These are phyloP conservation scores for Pangasius macronema DNA, from an alignment of 2,797 vertebrate species.

Conservation along the genomic window DNA sequence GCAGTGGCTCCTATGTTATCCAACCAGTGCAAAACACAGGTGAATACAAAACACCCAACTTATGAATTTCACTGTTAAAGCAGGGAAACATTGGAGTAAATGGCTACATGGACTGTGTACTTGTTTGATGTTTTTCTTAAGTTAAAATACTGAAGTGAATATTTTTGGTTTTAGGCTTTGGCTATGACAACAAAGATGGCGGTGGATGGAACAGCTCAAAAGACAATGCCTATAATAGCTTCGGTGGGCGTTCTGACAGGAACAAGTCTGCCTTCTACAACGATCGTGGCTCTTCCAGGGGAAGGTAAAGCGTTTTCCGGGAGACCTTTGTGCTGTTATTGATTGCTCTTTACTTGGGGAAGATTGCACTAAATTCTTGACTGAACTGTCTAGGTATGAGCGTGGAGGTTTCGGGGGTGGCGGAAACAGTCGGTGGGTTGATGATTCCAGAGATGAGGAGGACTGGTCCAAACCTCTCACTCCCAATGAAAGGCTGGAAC, in stretches of 20 bases:
- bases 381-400: slow-evolving; percentile 74
- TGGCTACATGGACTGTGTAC: neutral
- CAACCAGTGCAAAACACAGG: slow-evolving; percentile 70
- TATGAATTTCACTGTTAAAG: neutral
- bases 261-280: slow-evolving; percentile 83
- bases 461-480: slow-evolving; percentile 95
- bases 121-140: neutral
- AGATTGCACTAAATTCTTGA: neutral
- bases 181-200: slow-evolving; percentile 79
- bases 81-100: neutral
- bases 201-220: slow-evolving; percentile 87
- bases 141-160: neutral
- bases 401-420: slow-evolving; percentile 75
- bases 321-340: neutral
- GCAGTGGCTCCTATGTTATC: slow-evolving; percentile 68
- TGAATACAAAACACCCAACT: slow-evolving; percentile 42
- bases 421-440: slow-evolving; percentile 89
- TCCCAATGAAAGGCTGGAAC: slow-evolving; percentile 88
- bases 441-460: slow-evolving; percentile 88
- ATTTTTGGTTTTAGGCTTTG: slow-evolving; percentile 68
- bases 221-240: slow-evolving; percentile 90
- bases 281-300: slow-evolving; percentile 86
- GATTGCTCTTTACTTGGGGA: neutral
- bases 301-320: slow-evolving; percentile 73
- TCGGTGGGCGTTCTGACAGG: slow-evolving; percentile 85